Percentiles rank a stretch among this genome's conserved stretches.
Conservation (phyloP, 2,113 vertebrate genomes). For the Hemichromis elongatus region DNA sequence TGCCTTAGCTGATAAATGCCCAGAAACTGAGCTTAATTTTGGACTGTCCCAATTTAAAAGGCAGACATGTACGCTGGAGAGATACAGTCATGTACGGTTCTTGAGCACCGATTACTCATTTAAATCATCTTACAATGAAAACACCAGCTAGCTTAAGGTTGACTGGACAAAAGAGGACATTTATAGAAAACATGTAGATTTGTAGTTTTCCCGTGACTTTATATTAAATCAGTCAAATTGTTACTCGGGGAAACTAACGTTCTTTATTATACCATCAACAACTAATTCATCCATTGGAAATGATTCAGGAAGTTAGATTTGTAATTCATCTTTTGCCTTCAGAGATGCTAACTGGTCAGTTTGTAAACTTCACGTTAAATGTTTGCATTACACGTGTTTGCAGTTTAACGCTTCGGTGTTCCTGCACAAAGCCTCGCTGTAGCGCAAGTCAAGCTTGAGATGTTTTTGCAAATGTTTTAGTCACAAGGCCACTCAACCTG, state of each 20-base stretch:
- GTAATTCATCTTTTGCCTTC: neutral
- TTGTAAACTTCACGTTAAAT: neutral
- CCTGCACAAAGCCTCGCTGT: neutral
- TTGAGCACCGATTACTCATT: neutral
- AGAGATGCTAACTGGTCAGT: neutral
- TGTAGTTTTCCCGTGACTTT: neutral
- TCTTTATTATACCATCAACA: neutral
- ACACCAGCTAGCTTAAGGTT: neutral
- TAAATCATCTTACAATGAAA: neutral
- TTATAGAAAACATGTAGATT: neutral
- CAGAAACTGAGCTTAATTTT: neutral
- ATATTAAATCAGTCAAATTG: neutral
- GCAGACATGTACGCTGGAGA: neutral
- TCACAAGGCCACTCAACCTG: neutral
- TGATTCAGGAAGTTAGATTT: neutral
- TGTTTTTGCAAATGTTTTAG: neutral
- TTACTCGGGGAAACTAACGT: neutral
- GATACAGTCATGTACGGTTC: neutral
- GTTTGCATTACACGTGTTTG: neutral
- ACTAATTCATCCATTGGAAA: neutral
- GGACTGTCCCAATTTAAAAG: neutral
- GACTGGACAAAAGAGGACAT: neutral
- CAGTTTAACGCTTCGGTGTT: neutral
- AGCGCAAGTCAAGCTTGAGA: neutral
- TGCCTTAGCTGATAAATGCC: constrained; percentile 7